Base-by-base conservation (phyloP, 1,140 invertebrate genomes). In the Aphelenchoides fujianensis region DNA sequence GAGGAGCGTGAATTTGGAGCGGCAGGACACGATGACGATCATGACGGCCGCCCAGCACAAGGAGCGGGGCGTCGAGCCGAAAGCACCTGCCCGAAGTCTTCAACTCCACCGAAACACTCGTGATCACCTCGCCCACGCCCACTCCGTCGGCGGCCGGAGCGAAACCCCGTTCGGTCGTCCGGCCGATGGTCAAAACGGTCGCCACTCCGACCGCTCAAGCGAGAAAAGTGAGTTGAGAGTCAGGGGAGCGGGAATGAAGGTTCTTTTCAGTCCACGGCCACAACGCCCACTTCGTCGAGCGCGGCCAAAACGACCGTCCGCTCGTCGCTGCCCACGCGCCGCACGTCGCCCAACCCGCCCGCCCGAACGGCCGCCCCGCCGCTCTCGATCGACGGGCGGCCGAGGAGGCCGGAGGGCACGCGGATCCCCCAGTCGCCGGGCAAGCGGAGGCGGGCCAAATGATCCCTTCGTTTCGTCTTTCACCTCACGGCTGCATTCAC, bases 1-100 rank as follows among this genome's bases (percentile, higher is more conserved):
- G 37, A 27, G n/a, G 37, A 76, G 34, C n/a, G n/a, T n/a, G n/a
- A n/a, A n/a, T n/a, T 28, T 83, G 3, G 74, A 82, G 52, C 52
- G 80, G 28, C 77, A 82, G 35, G 53, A 68, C 7, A 82, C 80
- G 0, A 79, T 84, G 31, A 82, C 80, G 2, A 69, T 82, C 23
- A 78, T 82, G 66, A 80, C 74, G 2, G 68, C 70, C 9, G 53
- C 79, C 9, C 75, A 74, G 30, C 73, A 69, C 62, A 32, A n/a
- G 31, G 74, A 70, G 9, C 16, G 54, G 23, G 75, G 70, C 16
- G 32, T 69, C 9, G 37, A 66, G 52, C 48, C 71, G 3, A 23
- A n/a, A 23, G 36, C 34, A 31, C 31, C 31, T 3, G 61, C 19
- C 59, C 12, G 57, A 27, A 68, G 57, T 12, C 9, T 0, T 70